These are phyloP conservation scores for Nomada lathburiana DNA, from an alignment of 2,888 invertebrate species.

Conservation along the genomic window DNA sequence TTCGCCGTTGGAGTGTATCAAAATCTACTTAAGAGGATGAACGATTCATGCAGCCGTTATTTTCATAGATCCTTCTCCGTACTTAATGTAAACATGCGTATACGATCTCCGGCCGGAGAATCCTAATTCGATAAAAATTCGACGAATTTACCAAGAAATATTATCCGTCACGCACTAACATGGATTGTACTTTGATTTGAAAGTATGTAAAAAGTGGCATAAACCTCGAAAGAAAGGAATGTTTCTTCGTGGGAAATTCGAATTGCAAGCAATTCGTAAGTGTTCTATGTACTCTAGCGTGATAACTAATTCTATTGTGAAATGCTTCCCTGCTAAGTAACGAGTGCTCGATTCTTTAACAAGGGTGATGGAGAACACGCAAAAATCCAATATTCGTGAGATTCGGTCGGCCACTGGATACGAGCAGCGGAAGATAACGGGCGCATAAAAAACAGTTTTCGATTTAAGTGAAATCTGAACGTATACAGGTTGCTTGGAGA, in stretches of 20 bases:
- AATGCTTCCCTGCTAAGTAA: slow-evolving; percentile 50
- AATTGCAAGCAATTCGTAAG: slow-evolving; percentile 58
- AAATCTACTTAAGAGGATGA: slow-evolving; percentile 81
- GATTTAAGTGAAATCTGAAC: slow-evolving; percentile 39
- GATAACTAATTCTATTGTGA: slow-evolving; percentile 46
- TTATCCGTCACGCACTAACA: slow-evolving; percentile 10
- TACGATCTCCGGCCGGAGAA: slow-evolving; percentile 30
- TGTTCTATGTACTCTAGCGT: slow-evolving; percentile 27
- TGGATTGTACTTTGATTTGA: slow-evolving; percentile 51
- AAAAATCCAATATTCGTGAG: slow-evolving; percentile 52
- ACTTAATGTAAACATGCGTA: slow-evolving; percentile 32
- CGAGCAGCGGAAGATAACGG: slow-evolving; percentile 45
- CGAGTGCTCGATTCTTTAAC: slow-evolving; percentile 42
- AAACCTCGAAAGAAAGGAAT: slow-evolving; percentile 41
- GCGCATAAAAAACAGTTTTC: slow-evolving; percentile 46
- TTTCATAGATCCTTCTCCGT: neutral
- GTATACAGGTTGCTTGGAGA: slow-evolving; percentile 34
- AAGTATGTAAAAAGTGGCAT: slow-evolving; percentile 34
- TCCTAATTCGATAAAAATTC: slow-evolving; percentile 41
- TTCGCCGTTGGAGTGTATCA: slow-evolving; percentile 79
- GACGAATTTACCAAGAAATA: slow-evolving; percentile 28
- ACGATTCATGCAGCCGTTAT: slow-evolving; percentile 70
- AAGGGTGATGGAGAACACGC: slow-evolving; percentile 41
- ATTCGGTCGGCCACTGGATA: slow-evolving; percentile 40
- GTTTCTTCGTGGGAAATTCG: slow-evolving; percentile 22